A percentile compares a stretch with the other conserved stretches of the same genome.
These are phyloP conservation scores for Anaspis maculata DNA, from an alignment of 2,888 invertebrate genomes.

Conservation along the genomic window DNA sequence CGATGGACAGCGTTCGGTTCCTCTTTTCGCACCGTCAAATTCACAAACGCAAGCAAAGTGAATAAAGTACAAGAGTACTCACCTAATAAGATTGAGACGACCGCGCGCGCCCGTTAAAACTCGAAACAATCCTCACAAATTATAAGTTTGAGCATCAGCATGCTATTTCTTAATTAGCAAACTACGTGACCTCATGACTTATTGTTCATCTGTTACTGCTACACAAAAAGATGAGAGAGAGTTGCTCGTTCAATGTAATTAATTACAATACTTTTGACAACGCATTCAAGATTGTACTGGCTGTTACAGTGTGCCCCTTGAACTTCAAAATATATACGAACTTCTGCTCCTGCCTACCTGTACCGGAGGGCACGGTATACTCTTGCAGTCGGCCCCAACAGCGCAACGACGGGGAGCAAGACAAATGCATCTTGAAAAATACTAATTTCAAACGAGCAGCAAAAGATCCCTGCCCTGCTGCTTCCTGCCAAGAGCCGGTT, in stretches of 20 bases:
- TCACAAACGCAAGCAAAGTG: no score
- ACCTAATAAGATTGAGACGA: no score
- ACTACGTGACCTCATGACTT: constrained; percentile 40
- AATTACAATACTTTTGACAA: constrained; percentile 40
- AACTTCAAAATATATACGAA: constrained; percentile 16
- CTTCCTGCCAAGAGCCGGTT: constrained; percentile 24
- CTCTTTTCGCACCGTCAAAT: no score
- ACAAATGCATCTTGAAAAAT: constrained; percentile 10
- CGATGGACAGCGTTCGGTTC: no score
- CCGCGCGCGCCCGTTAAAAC: constrained; percentile 26
- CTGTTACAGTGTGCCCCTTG: constrained; percentile 20
- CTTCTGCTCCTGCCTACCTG: no score
- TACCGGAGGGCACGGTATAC: no score
- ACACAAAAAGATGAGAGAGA: constrained; percentile 28
- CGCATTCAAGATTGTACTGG: constrained; percentile 29
- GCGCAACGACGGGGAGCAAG: constrained; percentile 7
- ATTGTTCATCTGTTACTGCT: constrained; percentile 37
- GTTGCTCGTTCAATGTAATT: constrained; percentile 31
- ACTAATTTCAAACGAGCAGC: constrained; percentile 8
- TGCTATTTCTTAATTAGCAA: constrained; percentile 43
- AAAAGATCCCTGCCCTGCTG: constrained; percentile 12
- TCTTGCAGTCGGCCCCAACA: no score
- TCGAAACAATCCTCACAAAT: constrained; percentile 28
- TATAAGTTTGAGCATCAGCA: constrained; percentile 33
- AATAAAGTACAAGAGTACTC: no score